A percentile compares a stretch with the other conserved stretches of the same genome.
phyloP scores from a whole-genome alignment of 2,888 invertebrate genomes.

The Drosophila monieri region DNA sequence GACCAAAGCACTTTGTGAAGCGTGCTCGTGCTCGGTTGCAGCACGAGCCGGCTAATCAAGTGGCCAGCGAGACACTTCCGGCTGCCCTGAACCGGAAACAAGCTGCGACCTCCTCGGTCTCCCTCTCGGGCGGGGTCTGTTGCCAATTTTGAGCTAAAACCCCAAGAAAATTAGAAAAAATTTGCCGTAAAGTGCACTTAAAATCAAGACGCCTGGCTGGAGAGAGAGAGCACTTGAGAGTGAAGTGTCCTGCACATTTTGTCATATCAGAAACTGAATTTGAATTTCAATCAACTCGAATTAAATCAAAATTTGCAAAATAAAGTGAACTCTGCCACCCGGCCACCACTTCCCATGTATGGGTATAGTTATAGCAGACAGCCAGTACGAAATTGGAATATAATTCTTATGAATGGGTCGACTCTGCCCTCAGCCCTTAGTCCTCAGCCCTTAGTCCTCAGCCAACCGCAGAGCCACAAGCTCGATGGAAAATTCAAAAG shows the following conservation, averaged over 20 bases:
- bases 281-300: slow-evolving; percentile 75
- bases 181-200: slow-evolving; percentile 64
- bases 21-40: slow-evolving; percentile 9
- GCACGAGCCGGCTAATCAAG: slow-evolving; percentile 32
- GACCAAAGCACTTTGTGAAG: not conserved
- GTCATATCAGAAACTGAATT: slow-evolving; percentile 74
- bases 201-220: slow-evolving; percentile 12
- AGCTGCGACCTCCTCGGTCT: not conserved
- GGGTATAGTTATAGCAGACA: slow-evolving; percentile 21
- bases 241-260: slow-evolving; percentile 56
- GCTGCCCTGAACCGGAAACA: slow-evolving; percentile 6
- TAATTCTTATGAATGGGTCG: slow-evolving; percentile 71
- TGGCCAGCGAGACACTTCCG: slow-evolving; percentile 12
- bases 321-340: slow-evolving; percentile 47
- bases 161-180: slow-evolving; percentile 59
- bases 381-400: slow-evolving; percentile 72
- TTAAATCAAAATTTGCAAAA: slow-evolving; percentile 74
- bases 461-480: slow-evolving; percentile 26
- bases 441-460: no score
- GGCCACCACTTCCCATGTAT: slow-evolving; percentile 2
- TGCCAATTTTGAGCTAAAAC: slow-evolving; percentile 48
- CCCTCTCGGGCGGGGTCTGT: slow-evolving; percentile 16
- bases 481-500: slow-evolving; percentile 20
- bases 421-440: slow-evolving; percentile 17
- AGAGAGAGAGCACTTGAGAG: slow-evolving; percentile 1